Evolutionary conservation across 2,113 vertebrate species (phyloP), one percentile per base, ranked within the genome.

Genomic region (Cercopithecus mona): DNA sequence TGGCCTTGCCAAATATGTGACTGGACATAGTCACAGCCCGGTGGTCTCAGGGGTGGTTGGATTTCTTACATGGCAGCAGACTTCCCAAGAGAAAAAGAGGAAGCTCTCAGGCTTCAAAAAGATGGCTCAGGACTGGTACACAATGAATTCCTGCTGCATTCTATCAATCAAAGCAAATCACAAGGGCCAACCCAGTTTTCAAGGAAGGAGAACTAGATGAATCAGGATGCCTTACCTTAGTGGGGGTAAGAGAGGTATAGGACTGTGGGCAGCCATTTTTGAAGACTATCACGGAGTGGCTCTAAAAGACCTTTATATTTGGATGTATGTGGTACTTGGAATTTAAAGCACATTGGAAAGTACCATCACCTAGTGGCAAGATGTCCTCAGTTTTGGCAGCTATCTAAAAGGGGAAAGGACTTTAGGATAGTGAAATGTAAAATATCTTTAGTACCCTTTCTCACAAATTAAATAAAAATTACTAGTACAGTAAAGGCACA

Each of bases 401-500:
- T 83, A 75, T 0, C n/a, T 70, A 64, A 79, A 78, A 64, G 6
- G 12, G 23, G 11, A 48, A 38, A 82, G n/a, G 32, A 11, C 2
- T n/a, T 75, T 32, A 4, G 10, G 11, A 32, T 38, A 80, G 18
- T 70, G 14, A 96, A 97, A 87, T 48, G 14, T 32, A 45, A 83
- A 87, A 80, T 48, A 18, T 59, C 57, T 94, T 87, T 88, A 72
- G 20, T 55, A 72, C 1, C 10, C 17, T 88, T 81, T 52, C 68
- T 94, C 59, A 68, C n/a, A 93, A 94, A 86, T 94, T 14, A 32
- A 96, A 87, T 52, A 94, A 87, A 95, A 95, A 66, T 25, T 82
- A 61, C 16, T 61, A 86, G 4, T 38, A 3, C 55, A 80, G 32
- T 50, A 80, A 96, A 59, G n/a, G 40, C 43, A 70, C 12, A 88